Conservation (phyloP, 64 coral and sea anemone species). For the Montipora cactus region DNA sequence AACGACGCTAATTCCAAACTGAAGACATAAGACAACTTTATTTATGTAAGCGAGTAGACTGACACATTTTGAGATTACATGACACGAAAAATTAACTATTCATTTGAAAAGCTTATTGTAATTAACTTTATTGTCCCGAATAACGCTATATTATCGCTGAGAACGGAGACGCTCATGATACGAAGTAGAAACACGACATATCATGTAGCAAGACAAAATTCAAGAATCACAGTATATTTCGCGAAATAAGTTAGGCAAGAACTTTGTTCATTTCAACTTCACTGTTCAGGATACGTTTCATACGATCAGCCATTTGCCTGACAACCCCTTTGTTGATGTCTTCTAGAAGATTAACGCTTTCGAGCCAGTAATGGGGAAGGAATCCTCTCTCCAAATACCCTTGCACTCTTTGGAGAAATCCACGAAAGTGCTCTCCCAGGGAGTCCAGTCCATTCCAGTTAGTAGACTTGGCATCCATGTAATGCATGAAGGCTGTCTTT, state of each 20-base stretch:
- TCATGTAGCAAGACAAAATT: no score
- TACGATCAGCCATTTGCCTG: constrained; percentile 37
- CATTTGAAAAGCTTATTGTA: no score
- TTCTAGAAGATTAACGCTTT: constrained; percentile 48
- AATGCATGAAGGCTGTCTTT: constrained; percentile 76
- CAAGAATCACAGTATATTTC: no score
- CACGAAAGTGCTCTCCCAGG: constrained; percentile 51
- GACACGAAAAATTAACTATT: no score
- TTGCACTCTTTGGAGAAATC: constrained; percentile 22
- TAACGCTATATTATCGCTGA: no score
- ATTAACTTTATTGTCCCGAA: no score
- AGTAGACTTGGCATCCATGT: neutral
- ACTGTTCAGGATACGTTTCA: constrained; percentile 32
- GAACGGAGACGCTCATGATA: no score
- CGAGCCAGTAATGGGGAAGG: constrained; percentile 50
- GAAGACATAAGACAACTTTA: no score
- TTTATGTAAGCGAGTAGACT: no score
- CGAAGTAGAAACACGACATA: no score
- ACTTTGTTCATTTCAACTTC: constrained; percentile 15
- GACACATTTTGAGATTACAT: no score
- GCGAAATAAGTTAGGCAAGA: neutral
- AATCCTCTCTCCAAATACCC: neutral
- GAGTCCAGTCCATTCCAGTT: neutral
- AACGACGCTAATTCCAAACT: no score
- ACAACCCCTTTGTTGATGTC: constrained; percentile 25